phyloP scores from a whole-genome alignment of 2,888 invertebrate genomes.

The Trichopoda pennipes region DNA sequence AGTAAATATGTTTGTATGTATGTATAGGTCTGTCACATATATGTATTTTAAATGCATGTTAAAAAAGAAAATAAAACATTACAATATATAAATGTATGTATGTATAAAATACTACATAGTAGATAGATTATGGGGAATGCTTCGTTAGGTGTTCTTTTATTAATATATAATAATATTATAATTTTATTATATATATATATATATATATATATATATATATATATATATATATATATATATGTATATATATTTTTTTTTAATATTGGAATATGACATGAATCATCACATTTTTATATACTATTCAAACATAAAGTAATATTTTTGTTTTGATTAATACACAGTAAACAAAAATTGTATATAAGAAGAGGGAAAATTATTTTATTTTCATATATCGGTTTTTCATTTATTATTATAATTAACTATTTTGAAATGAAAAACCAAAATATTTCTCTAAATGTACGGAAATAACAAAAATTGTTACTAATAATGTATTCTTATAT shows the following conservation, averaged over 20 bases:
- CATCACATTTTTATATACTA: slow-evolving; percentile 52
- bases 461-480: slow-evolving; percentile 18
- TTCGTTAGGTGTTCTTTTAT: slow-evolving; percentile 17
- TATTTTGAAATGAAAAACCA: neutral
- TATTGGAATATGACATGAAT: slow-evolving; percentile 53
- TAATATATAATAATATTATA: too few species aligned
- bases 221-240: slow-evolving; percentile 27
- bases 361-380: neutral
- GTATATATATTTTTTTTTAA: neutral
- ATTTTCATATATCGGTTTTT: neutral
- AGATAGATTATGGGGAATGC: slow-evolving; percentile 53
- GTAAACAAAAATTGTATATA: neutral
- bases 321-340: slow-evolving; percentile 8
- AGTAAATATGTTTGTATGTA: slow-evolving; percentile 39
- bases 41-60: slow-evolving; percentile 26
- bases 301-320: slow-evolving; percentile 47
- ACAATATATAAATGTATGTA: neutral
- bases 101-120: slow-evolving; percentile 32
- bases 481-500: slow-evolving; percentile 10
- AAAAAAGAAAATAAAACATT: slow-evolving; percentile 31
- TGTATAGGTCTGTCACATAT: slow-evolving; percentile 32
- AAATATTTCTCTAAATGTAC: neutral
- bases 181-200: too few species aligned
- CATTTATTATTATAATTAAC: too few species aligned
- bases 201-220: slow-evolving; percentile 10